Evolutionary conservation across 2,888 invertebrate genomes (phyloP), one percentile per base, ranked within the genome.

Genomic region (Minunthozetes semirufus): DNA sequence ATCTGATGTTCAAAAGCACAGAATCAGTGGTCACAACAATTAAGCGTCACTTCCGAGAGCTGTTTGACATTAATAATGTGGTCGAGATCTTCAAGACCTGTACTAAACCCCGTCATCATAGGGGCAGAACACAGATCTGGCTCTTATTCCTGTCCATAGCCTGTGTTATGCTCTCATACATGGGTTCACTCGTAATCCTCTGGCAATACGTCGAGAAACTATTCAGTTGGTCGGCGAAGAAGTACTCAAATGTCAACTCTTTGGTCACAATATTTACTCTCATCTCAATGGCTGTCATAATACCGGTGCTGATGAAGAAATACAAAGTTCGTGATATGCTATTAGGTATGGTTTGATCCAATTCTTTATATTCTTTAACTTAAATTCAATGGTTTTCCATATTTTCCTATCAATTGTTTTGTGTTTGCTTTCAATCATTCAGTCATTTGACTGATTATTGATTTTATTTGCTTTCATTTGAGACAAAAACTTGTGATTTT

Each of bases 61-160:
- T 78, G 5, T 77, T 74, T 48, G 50, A 72, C 0, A 46, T 66
- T 0, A 56, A 73, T 15, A 76, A 77, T 70, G 76, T 77, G 8
- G 70, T 59, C 2, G 76, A 76, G 59, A 73, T 76, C 0, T 56
- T 74, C 3, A 61, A 46, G 17, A 76, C 76, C 19, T 75, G 74
- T 9, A 50, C 70, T 13, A 74, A 74, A 15, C 59, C 4, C 5
- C 72, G 78, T 1, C 71, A 59, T 5, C 19, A 76, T 42, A 73
- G 50, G 42, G 78, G 75, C 0, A 75, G 78, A 25, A 17, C 46
- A 15, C 72, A 59, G 25, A 70, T 78, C n/a, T 78, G 77, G 78
- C 38, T 77, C 2, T 38, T 78, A 22, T 42, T 78, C 13, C 71
- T 76, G 1, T 76, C 76, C 9, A 76, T 66, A 19, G n/a, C 27